Percentiles rank a stretch among this genome's conserved stretches.
Evolutionary conservation across 1,140 invertebrate genomes (phyloP).

Genomic region (Caligus rogercresseyi): DNA sequence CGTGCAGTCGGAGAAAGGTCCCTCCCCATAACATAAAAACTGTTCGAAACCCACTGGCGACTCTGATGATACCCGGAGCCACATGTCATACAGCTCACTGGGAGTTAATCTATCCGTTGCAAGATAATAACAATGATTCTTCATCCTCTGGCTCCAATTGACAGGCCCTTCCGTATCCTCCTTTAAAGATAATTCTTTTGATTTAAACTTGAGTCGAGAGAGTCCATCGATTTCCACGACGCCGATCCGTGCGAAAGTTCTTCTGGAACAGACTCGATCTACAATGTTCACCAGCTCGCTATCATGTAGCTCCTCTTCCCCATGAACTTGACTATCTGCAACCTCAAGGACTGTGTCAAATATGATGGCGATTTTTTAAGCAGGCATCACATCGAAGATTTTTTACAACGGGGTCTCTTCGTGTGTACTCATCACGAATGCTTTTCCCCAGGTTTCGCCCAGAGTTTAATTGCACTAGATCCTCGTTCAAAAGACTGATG

Average conservation of each 20-base stretch:
- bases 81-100: conserved; percentile 6
- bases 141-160: conserved; percentile 2
- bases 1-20: background rate
- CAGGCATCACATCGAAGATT: conserved; percentile 11
- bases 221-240: background rate
- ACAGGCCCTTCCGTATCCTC: background rate
- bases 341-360: conserved; percentile 7
- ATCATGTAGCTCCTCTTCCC: background rate
- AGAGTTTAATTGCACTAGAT: background rate
- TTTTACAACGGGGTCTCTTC: conserved; percentile 4
- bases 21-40: conserved; percentile 7
- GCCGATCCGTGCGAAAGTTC: conserved; percentile 5
- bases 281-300: background rate
- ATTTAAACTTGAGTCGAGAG: background rate
- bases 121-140: conserved; percentile 1
- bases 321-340: background rate
- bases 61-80: background rate
- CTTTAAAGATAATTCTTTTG: background rate
- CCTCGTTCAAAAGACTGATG: background rate
- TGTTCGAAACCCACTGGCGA: conserved; percentile 1
- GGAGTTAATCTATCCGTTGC: background rate
- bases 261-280: background rate
- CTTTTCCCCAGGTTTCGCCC: background rate
- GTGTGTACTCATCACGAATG: background rate
- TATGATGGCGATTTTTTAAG: background rate